A percentile compares a stretch with the other conserved stretches of the same genome.
phyloP scores from a whole-genome alignment of 2,888 invertebrate genomes.

The Drosophila neutralis region DNA sequence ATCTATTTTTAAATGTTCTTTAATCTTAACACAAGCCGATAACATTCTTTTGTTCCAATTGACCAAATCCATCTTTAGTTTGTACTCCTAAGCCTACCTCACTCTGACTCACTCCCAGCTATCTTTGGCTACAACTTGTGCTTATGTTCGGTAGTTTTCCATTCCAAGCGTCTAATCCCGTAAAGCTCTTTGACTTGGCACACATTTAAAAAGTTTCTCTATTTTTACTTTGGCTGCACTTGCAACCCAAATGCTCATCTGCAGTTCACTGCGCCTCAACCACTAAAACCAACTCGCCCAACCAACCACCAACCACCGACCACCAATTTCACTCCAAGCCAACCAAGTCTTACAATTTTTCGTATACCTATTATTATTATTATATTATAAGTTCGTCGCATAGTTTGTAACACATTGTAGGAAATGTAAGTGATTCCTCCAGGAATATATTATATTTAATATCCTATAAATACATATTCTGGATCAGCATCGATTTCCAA shows the following conservation, averaged over 20 bases:
- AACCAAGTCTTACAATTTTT: conserved; percentile 25
- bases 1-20: neutral
- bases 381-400: neutral
- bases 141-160: conserved; percentile 23
- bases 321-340: neutral
- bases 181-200: conserved; percentile 32
- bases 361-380: neutral
- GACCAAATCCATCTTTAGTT: neutral
- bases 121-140: neutral
- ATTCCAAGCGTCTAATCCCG: conserved; percentile 32
- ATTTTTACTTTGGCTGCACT: conserved; percentile 40
- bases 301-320: conserved; percentile 1
- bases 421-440: neutral
- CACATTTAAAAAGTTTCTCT: conserved; percentile 27
- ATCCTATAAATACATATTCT: too few relatives aligned
- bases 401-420: neutral
- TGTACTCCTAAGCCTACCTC: neutral
- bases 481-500: neutral
- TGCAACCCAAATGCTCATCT: conserved; percentile 76
- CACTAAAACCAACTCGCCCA: conserved; percentile 15
- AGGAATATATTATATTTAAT: neutral
- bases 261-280: conserved; percentile 66
- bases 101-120: neutral
- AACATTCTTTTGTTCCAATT: neutral
- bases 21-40: neutral